Evolutionary conservation across 2,888 invertebrate species (phyloP), one percentile per base, ranked within the genome.

Genomic region (Ennomos fuscantarius): DNA sequence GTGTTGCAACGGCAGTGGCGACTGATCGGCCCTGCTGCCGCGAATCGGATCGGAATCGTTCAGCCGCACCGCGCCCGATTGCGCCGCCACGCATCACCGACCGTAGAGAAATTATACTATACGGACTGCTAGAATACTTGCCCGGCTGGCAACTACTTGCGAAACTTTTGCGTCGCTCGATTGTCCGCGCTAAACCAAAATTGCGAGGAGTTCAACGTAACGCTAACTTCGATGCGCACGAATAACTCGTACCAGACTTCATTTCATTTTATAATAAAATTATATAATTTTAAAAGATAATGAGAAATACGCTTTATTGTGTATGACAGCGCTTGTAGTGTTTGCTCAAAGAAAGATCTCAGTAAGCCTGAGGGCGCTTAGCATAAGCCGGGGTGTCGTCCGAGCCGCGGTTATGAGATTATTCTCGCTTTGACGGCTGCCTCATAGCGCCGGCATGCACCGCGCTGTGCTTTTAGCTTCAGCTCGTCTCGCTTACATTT

Each of bases 41-140:
- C 83, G 83, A 87, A 88, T 89, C 85, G 82, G 86, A 86, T 89
- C 86, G 82, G 81, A 88, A 86, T 84, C 85, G 84, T 73, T 87
- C 82, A 82, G 84, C 81, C 87, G 89, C 85, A 85, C 87, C 85
- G 89, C 85, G 85, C 87, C 85, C 86, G 90, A 90, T 90, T 90
- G 89, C 89, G 78, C 84, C 74, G 88, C 79, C 73, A 87, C 86
- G 90, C 90, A 82, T 82, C 86, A 82, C 68, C 79, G 84, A 69
- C 65, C 78, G 73, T 82, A 81, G 89, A 90, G 90, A 92, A 91
- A 92, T 89, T 89, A 79, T 86, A 86, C 85, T 87, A 76, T 81
- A 79, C 79, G 77, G 72, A 81, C 85, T 84, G 84, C 83, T 86
- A 81, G 83, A 82, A 80, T 78, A 80, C 77, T 72, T 73, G 76